Percentiles rank a stretch among this genome's conserved stretches.
Evolutionary conservation across 2,113 vertebrate genomes (phyloP).

Genomic region (Ptyas mucosa): DNA sequence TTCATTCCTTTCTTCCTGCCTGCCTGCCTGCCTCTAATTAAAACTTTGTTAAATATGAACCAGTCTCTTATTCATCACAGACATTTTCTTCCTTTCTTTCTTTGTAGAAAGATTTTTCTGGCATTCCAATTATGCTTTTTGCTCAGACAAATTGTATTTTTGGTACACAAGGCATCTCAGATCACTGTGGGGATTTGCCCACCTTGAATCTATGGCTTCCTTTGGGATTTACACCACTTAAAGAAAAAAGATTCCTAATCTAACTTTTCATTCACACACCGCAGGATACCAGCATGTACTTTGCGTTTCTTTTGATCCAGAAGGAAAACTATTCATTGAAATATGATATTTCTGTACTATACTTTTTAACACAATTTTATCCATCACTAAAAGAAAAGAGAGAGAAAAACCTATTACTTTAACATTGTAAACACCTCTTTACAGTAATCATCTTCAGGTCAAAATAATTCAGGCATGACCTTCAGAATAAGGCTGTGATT

Average conservation of each 20-base stretch:
- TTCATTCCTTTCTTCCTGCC: not conserved
- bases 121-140: slow-evolving; percentile 32
- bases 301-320: not conserved
- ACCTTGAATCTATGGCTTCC: slow-evolving; percentile 1
- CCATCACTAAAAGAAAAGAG: not conserved
- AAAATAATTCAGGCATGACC: not conserved
- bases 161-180: not conserved
- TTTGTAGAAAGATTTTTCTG: slow-evolving; percentile 9
- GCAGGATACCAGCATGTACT: not conserved
- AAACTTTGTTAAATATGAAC: slow-evolving; percentile 26
- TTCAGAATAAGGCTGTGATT: not conserved
- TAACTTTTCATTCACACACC: slow-evolving; percentile 2
- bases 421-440: not conserved
- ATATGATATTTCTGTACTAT: not conserved
- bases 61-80: slow-evolving; percentile 12
- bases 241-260: slow-evolving; percentile 18
- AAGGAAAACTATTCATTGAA: not conserved
- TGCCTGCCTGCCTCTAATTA: slow-evolving; percentile 24
- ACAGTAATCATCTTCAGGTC: not conserved
- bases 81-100: not conserved
- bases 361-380: not conserved
- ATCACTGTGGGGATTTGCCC: slow-evolving; percentile 1
- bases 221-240: slow-evolving; percentile 23
- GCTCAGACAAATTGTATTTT: slow-evolving; percentile 10
- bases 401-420: not conserved